Evolutionary conservation across 2,113 vertebrate genomes (phyloP).

Genomic region (Empidonax alnorum): DNA sequence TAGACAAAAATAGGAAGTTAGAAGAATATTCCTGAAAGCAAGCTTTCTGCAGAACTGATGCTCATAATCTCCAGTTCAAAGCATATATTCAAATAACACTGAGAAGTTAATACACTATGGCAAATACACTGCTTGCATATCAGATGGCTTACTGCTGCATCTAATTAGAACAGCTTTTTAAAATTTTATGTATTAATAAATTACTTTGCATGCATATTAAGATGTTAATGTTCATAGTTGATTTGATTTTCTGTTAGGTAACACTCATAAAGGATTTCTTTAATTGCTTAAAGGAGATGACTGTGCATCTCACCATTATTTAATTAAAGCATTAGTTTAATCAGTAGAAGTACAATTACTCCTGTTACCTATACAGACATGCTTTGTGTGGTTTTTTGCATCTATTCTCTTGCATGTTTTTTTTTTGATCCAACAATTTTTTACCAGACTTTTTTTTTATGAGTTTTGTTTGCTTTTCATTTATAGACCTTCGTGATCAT

Average conservation of each 20-base stretch:
- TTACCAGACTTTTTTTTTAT: background rate
- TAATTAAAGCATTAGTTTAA: background rate
- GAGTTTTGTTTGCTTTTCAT: background rate
- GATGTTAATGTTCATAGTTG: background rate
- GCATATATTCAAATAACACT: background rate
- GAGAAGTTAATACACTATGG: background rate
- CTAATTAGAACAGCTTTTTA: background rate
- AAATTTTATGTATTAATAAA: background rate
- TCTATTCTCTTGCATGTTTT: background rate
- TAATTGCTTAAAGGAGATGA: background rate
- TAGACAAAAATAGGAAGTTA: background rate
- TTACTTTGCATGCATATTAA: conserved; percentile 18
- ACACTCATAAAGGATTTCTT: background rate
- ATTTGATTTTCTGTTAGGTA: background rate
- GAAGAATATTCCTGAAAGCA: background rate
- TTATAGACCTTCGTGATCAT: background rate
- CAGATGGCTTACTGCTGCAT: background rate
- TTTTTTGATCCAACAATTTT: background rate
- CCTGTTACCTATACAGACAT: background rate
- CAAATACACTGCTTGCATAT: background rate
- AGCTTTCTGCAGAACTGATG: conserved; percentile 23
- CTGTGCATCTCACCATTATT: background rate
- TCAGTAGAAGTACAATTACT: background rate
- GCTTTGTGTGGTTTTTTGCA: background rate
- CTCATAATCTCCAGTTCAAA: conserved; percentile 15